A percentile compares a stretch with the other conserved stretches of the same genome.
phyloP scores from a whole-genome alignment of 1,140 invertebrate genomes.

The Plutomurus gul region DNA sequence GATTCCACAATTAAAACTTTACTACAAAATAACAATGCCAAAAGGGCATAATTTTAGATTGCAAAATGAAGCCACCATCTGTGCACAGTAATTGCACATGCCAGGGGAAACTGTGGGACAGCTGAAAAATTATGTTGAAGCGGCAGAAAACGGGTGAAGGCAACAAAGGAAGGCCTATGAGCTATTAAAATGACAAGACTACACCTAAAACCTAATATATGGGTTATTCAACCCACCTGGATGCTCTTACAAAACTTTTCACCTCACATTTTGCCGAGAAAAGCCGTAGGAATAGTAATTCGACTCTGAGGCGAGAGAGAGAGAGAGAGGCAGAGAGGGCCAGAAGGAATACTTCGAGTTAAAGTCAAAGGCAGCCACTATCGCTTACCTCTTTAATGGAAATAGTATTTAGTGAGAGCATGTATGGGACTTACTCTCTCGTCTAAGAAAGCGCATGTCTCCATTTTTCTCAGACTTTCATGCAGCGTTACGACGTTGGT shows the following conservation, averaged over 20 bases:
- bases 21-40: background rate
- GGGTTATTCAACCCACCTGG: background rate
- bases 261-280: no score
- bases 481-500: background rate
- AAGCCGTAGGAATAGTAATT: no score
- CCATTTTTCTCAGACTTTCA: background rate
- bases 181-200: background rate
- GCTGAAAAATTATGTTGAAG: background rate
- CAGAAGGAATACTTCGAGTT: background rate
- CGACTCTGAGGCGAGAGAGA: background rate
- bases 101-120: background rate
- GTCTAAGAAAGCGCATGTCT: background rate
- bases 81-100: no score
- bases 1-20: background rate
- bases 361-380: background rate
- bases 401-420: background rate
- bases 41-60: background rate
- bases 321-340: background rate
- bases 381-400: background rate
- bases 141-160: background rate
- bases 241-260: background rate
- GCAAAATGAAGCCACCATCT: background rate
- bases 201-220: background rate
- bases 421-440: background rate
- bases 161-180: background rate